phyloP scores from a whole-genome alignment of 1,140 invertebrate species.

The Stegodyphus mimosarum region DNA sequence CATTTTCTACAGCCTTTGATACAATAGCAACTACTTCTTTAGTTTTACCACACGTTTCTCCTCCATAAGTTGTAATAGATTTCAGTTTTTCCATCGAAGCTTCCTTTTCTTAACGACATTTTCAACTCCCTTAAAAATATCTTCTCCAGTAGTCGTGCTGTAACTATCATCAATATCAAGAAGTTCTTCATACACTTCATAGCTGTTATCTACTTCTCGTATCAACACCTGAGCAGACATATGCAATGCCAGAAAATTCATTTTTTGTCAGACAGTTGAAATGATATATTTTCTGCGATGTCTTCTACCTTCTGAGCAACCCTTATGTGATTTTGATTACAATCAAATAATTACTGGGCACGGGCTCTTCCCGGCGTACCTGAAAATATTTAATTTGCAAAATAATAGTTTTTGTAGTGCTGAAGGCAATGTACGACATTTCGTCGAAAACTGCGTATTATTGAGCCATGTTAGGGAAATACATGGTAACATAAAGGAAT shows the following conservation, averaged over 20 bases:
- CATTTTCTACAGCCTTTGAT: conserved; percentile 13
- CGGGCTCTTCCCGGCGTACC: too few species aligned
- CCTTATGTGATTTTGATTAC: too few species aligned
- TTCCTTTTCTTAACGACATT: conserved; percentile 42
- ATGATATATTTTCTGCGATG: conserved; percentile 19
- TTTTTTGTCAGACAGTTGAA: background rate
- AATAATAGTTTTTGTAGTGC: too few species aligned
- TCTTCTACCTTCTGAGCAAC: too few species aligned
- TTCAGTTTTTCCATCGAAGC: conserved; percentile 61
- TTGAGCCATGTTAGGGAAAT: too few species aligned
- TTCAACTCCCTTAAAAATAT: conserved; percentile 64
- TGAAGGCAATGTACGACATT: too few species aligned
- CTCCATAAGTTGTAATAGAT: conserved; percentile 65
- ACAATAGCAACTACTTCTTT: conserved; percentile 63
- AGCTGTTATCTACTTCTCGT: conserved; percentile 38
- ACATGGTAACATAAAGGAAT: too few species aligned
- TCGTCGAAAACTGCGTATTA: too few species aligned
- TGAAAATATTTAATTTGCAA: too few species aligned
- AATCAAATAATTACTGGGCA: too few species aligned
- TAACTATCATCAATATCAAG: conserved; percentile 7
- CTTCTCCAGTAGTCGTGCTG: conserved; percentile 60
- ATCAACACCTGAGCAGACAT: conserved; percentile 47
- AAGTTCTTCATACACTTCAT: conserved; percentile 50
- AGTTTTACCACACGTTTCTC: conserved; percentile 65
- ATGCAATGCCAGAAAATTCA: conserved; percentile 38